Percentiles rank a stretch among this genome's conserved stretches.
These are phyloP conservation scores for Hydractinia echinata DNA, from an alignment of 30 jellyfish, hydroid and myxozoan genomes.

Conservation along the genomic window DNA sequence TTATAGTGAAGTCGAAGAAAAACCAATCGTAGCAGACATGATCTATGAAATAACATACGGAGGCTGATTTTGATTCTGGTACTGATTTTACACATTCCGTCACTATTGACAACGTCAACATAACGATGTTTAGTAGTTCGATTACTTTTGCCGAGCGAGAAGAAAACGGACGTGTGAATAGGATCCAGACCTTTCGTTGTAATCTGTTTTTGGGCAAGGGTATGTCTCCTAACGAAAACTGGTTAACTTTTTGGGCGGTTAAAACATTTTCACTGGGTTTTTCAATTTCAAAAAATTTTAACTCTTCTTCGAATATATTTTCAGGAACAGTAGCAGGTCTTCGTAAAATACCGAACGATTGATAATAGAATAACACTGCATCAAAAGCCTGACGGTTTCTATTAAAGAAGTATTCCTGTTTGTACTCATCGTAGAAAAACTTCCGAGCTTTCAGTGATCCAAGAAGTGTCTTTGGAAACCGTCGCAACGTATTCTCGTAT, in stretches of 20 bases:
- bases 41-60: slow-evolving; percentile 15
- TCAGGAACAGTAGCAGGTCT: slow-evolving; percentile 61
- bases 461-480: slow-evolving; percentile 72
- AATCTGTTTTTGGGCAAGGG: slow-evolving; percentile 37
- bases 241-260: slow-evolving; percentile 58
- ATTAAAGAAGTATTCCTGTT: slow-evolving; percentile 51
- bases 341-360: slow-evolving; percentile 45
- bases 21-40: slow-evolving; percentile 68
- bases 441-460: slow-evolving; percentile 54
- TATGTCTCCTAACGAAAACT: slow-evolving; percentile 36
- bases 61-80: slow-evolving; percentile 13
- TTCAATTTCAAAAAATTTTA: slow-evolving; percentile 57
- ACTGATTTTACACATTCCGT: slow-evolving; percentile 54
- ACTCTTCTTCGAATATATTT: slow-evolving; percentile 46
- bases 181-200: slow-evolving; percentile 37
- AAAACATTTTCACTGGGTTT: slow-evolving; percentile 32
- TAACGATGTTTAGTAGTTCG: slow-evolving; percentile 23
- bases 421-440: slow-evolving; percentile 38
- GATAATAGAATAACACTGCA: slow-evolving; percentile 70
- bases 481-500: slow-evolving; percentile 63
- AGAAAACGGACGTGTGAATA: slow-evolving; percentile 40
- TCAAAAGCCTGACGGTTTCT: slow-evolving; percentile 69
- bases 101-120: slow-evolving; percentile 30
- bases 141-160: slow-evolving; percentile 38
- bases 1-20: slow-evolving; percentile 38